Conservation (phyloP, 2,113 vertebrate species). For the Anhinga anhinga region DNA sequence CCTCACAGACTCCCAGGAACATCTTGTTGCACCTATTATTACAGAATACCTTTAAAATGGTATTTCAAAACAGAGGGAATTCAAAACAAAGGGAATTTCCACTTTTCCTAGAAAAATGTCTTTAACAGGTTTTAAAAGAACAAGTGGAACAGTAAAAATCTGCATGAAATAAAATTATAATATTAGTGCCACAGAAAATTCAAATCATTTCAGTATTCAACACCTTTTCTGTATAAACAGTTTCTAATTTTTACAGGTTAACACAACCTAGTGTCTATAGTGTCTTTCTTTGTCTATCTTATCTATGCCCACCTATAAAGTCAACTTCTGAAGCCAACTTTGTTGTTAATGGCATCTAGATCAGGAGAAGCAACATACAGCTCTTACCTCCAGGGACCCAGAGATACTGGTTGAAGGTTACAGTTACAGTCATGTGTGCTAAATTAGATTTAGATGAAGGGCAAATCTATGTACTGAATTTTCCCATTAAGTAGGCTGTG, state of each 20-base stretch:
- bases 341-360: not conserved
- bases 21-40: not conserved
- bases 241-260: not conserved
- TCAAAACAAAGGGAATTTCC: not conserved
- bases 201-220: not conserved
- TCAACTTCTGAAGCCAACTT: not conserved
- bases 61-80: not conserved
- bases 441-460: not conserved
- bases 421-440: not conserved
- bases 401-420: not conserved
- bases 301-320: not conserved
- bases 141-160: not conserved
- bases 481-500: not conserved
- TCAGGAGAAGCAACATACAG: not conserved
- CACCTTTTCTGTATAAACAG: not conserved
- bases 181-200: not conserved
- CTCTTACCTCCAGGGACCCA: not conserved
- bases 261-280: not conserved
- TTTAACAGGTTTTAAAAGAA: not conserved
- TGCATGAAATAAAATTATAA: not conserved
- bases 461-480: constrained; percentile 12
- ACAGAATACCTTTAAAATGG: not conserved
- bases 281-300: not conserved
- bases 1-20: not conserved
- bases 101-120: not conserved